Conservation (phyloP, 2,113 vertebrate species). For the Nematolebias whitei region DNA sequence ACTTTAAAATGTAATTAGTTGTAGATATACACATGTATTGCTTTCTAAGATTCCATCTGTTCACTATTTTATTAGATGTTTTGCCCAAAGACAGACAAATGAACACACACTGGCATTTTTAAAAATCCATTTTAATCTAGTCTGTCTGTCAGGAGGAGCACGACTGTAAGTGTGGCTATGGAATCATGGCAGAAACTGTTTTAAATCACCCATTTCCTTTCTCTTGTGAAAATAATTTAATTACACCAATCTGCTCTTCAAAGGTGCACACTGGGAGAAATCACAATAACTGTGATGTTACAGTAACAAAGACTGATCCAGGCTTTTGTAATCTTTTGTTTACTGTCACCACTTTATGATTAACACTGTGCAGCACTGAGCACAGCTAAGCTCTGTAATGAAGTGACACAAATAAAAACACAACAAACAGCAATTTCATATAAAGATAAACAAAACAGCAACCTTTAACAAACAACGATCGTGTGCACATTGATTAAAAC, state of each 20-base stretch:
- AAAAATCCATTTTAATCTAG: background rate
- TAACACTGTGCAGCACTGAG: slow-evolving; percentile 21
- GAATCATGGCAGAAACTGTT: slow-evolving; percentile 12
- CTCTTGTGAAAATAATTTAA: slow-evolving; percentile 25
- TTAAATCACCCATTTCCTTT: slow-evolving; percentile 34
- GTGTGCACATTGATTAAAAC: slow-evolving; percentile 6
- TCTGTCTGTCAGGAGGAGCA: background rate
- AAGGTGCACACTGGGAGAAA: slow-evolving; percentile 14
- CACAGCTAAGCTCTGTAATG: slow-evolving; percentile 11
- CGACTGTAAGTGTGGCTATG: background rate
- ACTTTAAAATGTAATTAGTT: too few species aligned
- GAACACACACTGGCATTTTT: too few species aligned
- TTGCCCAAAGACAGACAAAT: background rate
- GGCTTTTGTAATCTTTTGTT: slow-evolving; percentile 27
- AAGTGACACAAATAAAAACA: slow-evolving; percentile 32
- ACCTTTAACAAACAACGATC: slow-evolving; percentile 15
- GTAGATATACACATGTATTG: too few species aligned
- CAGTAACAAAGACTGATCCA: slow-evolving; percentile 22
- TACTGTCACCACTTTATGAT: slow-evolving; percentile 12
- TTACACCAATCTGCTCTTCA: slow-evolving; percentile 32
- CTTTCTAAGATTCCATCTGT: too few species aligned
- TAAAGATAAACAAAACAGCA: background rate
- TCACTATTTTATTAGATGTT: too few species aligned
- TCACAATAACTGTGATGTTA: slow-evolving; percentile 27
- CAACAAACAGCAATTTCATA: slow-evolving; percentile 20